Conservation (phyloP, 92 coral and sea anemone genomes). For the Pocillopora meandrina region DNA sequence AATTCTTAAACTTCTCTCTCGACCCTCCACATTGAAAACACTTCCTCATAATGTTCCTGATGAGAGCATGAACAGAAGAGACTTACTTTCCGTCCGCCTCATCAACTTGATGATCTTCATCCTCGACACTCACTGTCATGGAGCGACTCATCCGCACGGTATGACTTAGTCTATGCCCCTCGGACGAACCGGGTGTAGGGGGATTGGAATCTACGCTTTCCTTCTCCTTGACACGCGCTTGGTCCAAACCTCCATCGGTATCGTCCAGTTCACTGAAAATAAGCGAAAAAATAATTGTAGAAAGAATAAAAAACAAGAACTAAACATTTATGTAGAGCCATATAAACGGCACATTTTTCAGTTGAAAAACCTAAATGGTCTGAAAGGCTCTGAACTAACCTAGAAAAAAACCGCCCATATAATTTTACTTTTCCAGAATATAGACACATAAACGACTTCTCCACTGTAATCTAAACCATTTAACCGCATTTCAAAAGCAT, state of each 20-base stretch:
- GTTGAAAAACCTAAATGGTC: too few relatives aligned
- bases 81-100: constrained; percentile 53
- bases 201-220: constrained; percentile 62
- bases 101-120: neutral
- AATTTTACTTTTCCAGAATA: too few relatives aligned
- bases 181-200: constrained; percentile 35
- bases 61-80: neutral
- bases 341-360: too few relatives aligned
- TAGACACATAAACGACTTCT: too few relatives aligned
- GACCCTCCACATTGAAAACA: too few relatives aligned
- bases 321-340: too few relatives aligned
- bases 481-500: too few relatives aligned
- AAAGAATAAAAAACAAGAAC: neutral
- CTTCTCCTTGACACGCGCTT: constrained; percentile 50
- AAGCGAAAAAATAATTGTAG: neutral
- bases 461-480: too few relatives aligned
- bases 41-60: too few relatives aligned
- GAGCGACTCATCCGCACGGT: constrained; percentile 54
- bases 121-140: constrained; percentile 42
- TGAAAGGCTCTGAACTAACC: too few relatives aligned
- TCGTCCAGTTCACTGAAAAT: constrained; percentile 21
- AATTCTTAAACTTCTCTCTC: too few relatives aligned
- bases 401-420: too few relatives aligned
- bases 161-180: constrained; percentile 32
- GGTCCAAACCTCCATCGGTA: constrained; percentile 41